phyloP scores from a whole-genome alignment of 2,113 vertebrate species.

The Rhinogobius similis region DNA sequence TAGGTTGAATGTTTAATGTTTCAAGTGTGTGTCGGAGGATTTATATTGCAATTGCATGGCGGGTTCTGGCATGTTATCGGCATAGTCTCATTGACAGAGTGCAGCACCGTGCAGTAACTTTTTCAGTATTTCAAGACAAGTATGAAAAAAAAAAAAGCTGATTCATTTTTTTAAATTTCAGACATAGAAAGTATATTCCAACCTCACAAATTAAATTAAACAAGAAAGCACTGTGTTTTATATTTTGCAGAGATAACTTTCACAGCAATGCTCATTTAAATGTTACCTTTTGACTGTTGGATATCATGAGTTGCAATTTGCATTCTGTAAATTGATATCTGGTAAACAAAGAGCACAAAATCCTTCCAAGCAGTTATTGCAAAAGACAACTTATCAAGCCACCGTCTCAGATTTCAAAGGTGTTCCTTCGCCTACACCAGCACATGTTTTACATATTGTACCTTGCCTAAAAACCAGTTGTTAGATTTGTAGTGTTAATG shows the following conservation, averaged over 20 bases:
- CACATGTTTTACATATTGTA: constrained; percentile 59
- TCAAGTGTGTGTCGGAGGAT: constrained; percentile 13
- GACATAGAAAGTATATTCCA: too few species aligned
- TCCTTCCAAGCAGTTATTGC: constrained; percentile 49
- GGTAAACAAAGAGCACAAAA: constrained; percentile 38
- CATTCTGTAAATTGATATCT: constrained; percentile 1
- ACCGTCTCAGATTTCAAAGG: constrained; percentile 72
- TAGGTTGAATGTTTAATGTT: constrained; percentile 55
- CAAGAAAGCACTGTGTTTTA: too few species aligned
- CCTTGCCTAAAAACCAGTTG: constrained; percentile 51
- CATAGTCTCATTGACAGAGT: not conserved
- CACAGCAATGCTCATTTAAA: not conserved
- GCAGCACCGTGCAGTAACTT: not conserved
- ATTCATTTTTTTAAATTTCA: too few species aligned
- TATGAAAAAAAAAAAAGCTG: not conserved
- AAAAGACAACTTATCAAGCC: constrained; percentile 65
- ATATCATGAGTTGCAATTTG: not conserved
- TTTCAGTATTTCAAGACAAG: not conserved
- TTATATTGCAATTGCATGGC: constrained; percentile 3
- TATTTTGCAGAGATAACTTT: too few species aligned
- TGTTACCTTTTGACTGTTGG: not conserved
- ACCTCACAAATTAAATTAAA: too few species aligned
- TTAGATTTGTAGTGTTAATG: constrained; percentile 69
- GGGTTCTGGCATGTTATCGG: not conserved
- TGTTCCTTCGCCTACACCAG: constrained; percentile 57